Percentiles rank a stretch among this genome's conserved stretches.
phyloP scores from a whole-genome alignment of 1,140 invertebrate species.

The Leptinotarsa undecemlineata region DNA sequence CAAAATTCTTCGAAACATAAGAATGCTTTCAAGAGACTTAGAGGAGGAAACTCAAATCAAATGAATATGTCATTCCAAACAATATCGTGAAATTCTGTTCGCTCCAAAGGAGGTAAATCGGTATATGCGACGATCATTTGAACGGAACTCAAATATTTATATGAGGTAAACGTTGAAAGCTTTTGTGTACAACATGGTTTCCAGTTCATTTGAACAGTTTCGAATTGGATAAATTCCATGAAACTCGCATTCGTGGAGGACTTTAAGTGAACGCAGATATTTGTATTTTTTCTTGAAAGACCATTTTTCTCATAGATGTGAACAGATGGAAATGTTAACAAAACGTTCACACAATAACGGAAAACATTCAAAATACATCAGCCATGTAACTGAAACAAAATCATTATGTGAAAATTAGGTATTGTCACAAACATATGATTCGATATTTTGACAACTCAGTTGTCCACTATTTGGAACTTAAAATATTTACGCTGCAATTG shows the following conservation, averaged over 20 bases:
- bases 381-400: no score
- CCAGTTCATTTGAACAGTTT: background rate
- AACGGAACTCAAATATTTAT: background rate
- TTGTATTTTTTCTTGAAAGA: background rate
- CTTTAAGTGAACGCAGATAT: background rate
- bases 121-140: background rate
- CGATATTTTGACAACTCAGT: no score
- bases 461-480: no score
- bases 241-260: background rate
- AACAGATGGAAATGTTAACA: no score
- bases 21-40: background rate
- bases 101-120: background rate
- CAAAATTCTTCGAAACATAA: background rate
- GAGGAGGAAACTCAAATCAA: background rate
- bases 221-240: background rate
- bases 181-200: background rate
- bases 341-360: no score
- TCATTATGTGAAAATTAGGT: no score
- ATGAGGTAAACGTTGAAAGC: conserved; percentile 1
- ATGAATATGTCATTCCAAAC: background rate
- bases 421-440: no score
- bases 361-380: no score
- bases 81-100: background rate
- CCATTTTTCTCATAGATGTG: no score
- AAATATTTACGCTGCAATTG: no score